Evolutionary conservation across 2,888 invertebrate genomes (phyloP), one percentile per base, ranked within the genome.

Genomic region (Trichopoda pennipes): DNA sequence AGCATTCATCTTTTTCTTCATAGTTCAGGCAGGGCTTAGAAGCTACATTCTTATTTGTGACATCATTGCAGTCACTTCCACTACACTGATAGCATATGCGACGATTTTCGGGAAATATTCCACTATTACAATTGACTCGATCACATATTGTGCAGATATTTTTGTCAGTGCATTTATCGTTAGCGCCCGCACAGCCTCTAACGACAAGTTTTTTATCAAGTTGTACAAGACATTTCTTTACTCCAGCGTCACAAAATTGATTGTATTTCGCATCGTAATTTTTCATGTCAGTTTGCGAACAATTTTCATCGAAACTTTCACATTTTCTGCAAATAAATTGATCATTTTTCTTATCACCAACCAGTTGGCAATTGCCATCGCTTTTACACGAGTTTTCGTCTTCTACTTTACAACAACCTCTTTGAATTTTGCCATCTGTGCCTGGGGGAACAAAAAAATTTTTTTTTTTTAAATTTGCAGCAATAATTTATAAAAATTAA

Each of bases 291-390:
- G 86, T 86, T 70, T 80, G 84, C 0, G 85, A 82, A 56, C 90
- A 90, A 0, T 82, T 61, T 2, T 74, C 14, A 53, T 85, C 83
- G 0, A 8, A 56, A 0, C 66, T 3, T 1, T 85, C 28, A 64
- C 90, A 90, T 0, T 38, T 49, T 53, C 87, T 87, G 78, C 89
- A 90, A 19, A 87, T 64, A 16, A 72, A 58, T 19, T 83, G 68
- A 38, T 12, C 42, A 35, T 89, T 89, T 78, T 87, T 84, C 0
- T 79, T 75, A 0, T 81, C 82, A 0, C 1, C 0, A 0, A 8
- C 7, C 17, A 2, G 35, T 2, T 51, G 81, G 7, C 79, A 76
- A 21, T 69, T 55, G 1, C 44, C 47, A 1, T 17, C 64, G 21
- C 14, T 2, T 44, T 23, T 44, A 9, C 79, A 76, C 12, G 38